These are phyloP conservation scores for Sinodicranocentrus sp. DNA, from an alignment of 2,888 invertebrate genomes.

Conservation along the genomic window DNA sequence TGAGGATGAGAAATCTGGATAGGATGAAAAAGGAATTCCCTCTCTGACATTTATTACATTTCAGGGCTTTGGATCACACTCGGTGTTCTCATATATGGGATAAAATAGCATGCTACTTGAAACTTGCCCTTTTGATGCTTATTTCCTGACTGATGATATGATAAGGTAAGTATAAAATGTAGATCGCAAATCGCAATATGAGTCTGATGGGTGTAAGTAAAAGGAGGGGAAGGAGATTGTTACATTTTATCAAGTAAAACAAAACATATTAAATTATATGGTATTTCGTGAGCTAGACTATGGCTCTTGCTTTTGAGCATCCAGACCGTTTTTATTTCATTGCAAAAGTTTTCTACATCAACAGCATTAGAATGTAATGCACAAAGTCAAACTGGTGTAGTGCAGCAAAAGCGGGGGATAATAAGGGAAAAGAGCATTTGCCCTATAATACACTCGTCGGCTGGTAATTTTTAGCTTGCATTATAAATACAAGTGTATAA, in stretches of 20 bases:
- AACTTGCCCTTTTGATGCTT: constrained; percentile 5
- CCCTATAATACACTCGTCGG: constrained; percentile 11
- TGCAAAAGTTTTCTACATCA: constrained; percentile 33
- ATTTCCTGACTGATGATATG: background rate
- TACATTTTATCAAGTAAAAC: background rate
- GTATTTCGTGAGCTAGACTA: no score
- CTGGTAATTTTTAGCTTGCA: background rate
- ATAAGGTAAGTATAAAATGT: no score
- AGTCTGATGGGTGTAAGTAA: background rate
- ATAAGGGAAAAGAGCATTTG: no score
- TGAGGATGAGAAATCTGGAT: no score
- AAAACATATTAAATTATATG: background rate
- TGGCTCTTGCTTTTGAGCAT: no score
- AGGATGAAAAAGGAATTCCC: no score
- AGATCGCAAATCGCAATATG: no score
- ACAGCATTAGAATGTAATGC: background rate
- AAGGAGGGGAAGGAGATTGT: background rate
- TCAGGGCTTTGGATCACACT: no score
- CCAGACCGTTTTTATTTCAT: constrained; percentile 32
- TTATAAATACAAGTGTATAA: background rate
- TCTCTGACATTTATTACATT: no score
- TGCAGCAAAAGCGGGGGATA: background rate
- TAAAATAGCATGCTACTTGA: no score
- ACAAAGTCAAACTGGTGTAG: constrained; percentile 8
- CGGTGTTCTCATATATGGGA: no score